Percentiles rank a stretch among this genome's conserved stretches.
These are phyloP conservation scores for Poeciliopsis paucimaculata DNA, from an alignment of 2,797 vertebrate species.

Conservation along the genomic window DNA sequence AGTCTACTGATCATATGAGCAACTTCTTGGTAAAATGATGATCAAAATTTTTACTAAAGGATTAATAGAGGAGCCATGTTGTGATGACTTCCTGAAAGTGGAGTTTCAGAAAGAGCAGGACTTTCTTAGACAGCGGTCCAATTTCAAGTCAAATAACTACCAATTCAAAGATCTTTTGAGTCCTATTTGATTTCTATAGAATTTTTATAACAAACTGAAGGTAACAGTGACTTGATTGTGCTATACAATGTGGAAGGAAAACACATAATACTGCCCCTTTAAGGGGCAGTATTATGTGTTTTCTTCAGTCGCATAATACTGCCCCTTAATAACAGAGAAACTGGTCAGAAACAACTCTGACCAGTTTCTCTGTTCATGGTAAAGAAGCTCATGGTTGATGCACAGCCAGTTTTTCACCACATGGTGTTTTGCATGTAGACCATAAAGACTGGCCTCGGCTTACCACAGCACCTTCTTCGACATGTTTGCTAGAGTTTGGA, in stretches of 20 bases:
- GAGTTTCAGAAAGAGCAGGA: neutral
- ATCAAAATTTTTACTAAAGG: neutral
- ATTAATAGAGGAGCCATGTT: neutral
- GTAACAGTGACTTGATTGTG: neutral
- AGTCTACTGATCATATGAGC: neutral
- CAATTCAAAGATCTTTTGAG: neutral
- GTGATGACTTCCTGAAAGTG: neutral
- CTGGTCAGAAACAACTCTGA: too few species aligned
- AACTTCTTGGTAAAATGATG: neutral
- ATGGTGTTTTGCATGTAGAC: neutral
- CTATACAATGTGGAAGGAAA: neutral
- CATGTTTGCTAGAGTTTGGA: neutral
- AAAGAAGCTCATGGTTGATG: neutral
- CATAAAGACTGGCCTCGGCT: neutral
- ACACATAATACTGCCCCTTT: neutral
- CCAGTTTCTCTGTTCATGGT: neutral
- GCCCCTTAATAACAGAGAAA: too few species aligned
- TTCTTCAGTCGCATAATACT: too few species aligned
- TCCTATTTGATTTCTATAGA: neutral
- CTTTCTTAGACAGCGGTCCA: neutral
- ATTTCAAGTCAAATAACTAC: neutral
- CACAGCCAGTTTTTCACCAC: neutral
- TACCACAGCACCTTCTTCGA: neutral
- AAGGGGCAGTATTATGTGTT: too few species aligned
- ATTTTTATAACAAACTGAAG: neutral